Evolutionary conservation across 1,140 invertebrate genomes (phyloP).

Genomic region (Pararge aegeria): DNA sequence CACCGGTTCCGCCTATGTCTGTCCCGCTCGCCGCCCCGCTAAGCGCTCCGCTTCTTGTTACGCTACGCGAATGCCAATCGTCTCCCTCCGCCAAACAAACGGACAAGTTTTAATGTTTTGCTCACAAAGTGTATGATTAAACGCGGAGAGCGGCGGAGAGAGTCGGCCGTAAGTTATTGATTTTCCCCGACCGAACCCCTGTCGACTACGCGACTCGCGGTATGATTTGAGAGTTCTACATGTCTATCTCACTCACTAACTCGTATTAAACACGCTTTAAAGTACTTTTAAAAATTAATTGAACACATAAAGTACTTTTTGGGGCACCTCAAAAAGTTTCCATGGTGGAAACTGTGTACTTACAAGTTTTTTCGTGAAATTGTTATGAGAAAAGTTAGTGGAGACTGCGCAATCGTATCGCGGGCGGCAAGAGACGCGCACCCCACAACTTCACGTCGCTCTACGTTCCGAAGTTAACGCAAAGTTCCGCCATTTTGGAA

Average conservation of each 20-base stretch:
- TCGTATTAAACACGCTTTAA: slow-evolving; percentile 41
- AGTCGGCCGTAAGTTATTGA: slow-evolving; percentile 80
- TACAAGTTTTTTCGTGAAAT: slow-evolving; percentile 61
- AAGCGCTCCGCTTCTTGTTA: slow-evolving; percentile 31
- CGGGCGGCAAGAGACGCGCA: slow-evolving; percentile 61
- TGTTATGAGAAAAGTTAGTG: slow-evolving; percentile 72
- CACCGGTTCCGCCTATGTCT: slow-evolving; percentile 31
- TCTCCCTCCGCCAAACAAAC: slow-evolving; percentile 74
- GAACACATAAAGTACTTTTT: slow-evolving; percentile 43
- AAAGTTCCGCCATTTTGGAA: slow-evolving; percentile 81
- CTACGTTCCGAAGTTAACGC: slow-evolving; percentile 80
- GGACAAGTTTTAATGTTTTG: slow-evolving; percentile 80
- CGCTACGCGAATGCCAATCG: slow-evolving; percentile 43
- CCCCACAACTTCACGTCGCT: slow-evolving; percentile 77
- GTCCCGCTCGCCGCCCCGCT: slow-evolving; percentile 35
- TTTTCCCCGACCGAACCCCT: slow-evolving; percentile 78
- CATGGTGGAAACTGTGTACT: slow-evolving; percentile 43
- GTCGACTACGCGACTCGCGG: slow-evolving; percentile 71
- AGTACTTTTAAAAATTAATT: slow-evolving; percentile 45
- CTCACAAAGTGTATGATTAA: slow-evolving; percentile 80
- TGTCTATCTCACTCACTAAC: slow-evolving; percentile 50
- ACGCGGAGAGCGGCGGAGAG: slow-evolving; percentile 76
- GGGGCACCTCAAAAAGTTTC: slow-evolving; percentile 46
- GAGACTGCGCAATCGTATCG: slow-evolving; percentile 60
- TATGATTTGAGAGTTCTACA: slow-evolving; percentile 50